Base-by-base conservation (phyloP, 2,888 invertebrate species). In the Spicauda simplicius region DNA sequence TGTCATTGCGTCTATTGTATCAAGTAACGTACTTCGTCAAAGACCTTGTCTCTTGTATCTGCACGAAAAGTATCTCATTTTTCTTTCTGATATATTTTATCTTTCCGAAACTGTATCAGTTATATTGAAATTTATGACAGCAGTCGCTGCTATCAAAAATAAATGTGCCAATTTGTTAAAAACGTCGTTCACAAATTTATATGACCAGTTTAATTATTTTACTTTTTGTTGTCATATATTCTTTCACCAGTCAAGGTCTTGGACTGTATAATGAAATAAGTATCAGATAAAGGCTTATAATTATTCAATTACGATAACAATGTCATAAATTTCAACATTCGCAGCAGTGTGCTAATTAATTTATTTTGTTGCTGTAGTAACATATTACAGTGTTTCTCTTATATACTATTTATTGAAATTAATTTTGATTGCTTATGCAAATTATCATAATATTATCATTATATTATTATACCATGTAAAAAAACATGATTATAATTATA, bases 281-380 rank as follows among this genome's bases (percentile, higher is more conserved):
- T 19, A n/a, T 20, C 55, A 33, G 11, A n/a, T 18, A 45, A 58
- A 33, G 50, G 6, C 33, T 16, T 33, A 33, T 7, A 16, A n/a
- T 16, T 48, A 48, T 48, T 16, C 16, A 16, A 6, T 48, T 41
- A 16, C 48, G 7, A n/a, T 8, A 58, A 45, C 25, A 45, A 58
- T 18, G n/a, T 14, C 33, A 14, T 33, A 30, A 0, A 14, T 12
- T 33, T 52, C 18, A 52, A 33, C 52, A 61, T 30, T 61, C 18
- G n/a, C 4, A 54, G 8, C 37, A 54, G 20, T 37, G 18, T 25
- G 5, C n/a, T 19, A 41, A 54, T 37, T 41, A 54, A 53, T 41
- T 61, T 20, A 61, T 53, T n/a, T 61, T 16, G 41, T 61, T 2
- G 41, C 14, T 41, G 61, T 11, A 37, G 37, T 14, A 30, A 11